These are phyloP conservation scores for Eretmocerus hayati DNA, from an alignment of 2,888 invertebrate species.

Conservation along the genomic window DNA sequence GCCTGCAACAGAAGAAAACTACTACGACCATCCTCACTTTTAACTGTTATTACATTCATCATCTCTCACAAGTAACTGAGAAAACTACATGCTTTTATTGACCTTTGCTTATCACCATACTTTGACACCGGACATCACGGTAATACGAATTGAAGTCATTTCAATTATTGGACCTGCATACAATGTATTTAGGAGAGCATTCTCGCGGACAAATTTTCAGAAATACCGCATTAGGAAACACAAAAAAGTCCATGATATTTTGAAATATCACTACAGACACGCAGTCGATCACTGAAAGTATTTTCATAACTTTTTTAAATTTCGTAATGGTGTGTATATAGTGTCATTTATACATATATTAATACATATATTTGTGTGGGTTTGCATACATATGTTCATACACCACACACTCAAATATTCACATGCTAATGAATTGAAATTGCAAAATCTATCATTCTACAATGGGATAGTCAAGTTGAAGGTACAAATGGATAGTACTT, in stretches of 20 bases:
- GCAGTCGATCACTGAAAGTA: constrained; percentile 21
- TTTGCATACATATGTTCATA: not conserved
- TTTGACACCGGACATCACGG: constrained; percentile 25
- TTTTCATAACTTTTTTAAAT: constrained; percentile 25
- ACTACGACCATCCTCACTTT: constrained; percentile 43
- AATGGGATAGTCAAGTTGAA: too few species aligned
- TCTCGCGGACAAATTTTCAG: constrained; percentile 12
- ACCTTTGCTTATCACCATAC: constrained; percentile 35
- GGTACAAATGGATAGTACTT: too few species aligned
- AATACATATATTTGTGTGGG: constrained; percentile 14
- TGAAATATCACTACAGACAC: constrained; percentile 12
- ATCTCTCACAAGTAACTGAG: constrained; percentile 36
- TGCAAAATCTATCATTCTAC: too few species aligned
- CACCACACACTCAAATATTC: too few species aligned
- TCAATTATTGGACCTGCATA: constrained; percentile 14
- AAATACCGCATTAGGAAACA: not conserved
- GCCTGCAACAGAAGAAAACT: constrained; percentile 46
- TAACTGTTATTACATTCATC: constrained; percentile 43
- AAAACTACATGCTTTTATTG: constrained; percentile 27
- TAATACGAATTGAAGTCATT: constrained; percentile 18
- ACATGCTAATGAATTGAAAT: too few species aligned
- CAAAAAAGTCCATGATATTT: constrained; percentile 9
- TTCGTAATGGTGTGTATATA: constrained; percentile 16
- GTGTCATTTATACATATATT: constrained; percentile 11
- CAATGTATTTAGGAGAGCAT: constrained; percentile 14